These are phyloP conservation scores for Plagiodera versicolora DNA, from an alignment of 2,888 invertebrate genomes.

Conservation along the genomic window DNA sequence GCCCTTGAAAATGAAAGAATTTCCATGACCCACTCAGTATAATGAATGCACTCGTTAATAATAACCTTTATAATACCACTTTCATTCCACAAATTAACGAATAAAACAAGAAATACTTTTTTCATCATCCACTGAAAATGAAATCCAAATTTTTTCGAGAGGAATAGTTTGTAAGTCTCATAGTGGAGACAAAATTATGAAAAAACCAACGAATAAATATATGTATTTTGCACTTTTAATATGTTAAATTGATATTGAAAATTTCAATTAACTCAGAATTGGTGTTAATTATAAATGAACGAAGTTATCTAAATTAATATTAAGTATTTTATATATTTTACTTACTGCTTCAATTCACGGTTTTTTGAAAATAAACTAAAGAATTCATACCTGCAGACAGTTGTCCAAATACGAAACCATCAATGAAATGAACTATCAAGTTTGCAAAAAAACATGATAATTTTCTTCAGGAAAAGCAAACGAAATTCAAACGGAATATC, in stretches of 20 bases:
- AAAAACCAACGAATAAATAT: too few relatives aligned
- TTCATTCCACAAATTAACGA: too few relatives aligned
- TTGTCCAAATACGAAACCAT: neutral
- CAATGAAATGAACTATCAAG: neutral
- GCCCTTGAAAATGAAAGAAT: too few relatives aligned
- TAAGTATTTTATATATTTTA: neutral
- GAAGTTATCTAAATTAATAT: neutral
- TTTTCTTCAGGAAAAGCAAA: neutral
- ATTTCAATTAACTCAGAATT: neutral
- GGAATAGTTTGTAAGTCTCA: too few relatives aligned
- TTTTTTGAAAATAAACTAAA: neutral
- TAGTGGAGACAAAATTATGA: too few relatives aligned
- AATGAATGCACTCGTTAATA: too few relatives aligned
- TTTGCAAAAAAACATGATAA: neutral
- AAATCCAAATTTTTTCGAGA: too few relatives aligned
- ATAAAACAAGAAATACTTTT: too few relatives aligned
- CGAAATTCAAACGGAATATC: neutral
- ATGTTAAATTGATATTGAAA: neutral
- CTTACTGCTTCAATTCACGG: neutral
- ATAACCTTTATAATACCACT: too few relatives aligned
- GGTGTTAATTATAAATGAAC: neutral
- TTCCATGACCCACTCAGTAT: too few relatives aligned
- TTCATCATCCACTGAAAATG: too few relatives aligned
- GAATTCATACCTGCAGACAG: neutral
- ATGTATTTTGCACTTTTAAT: too few relatives aligned